Percentiles rank a stretch among this genome's conserved stretches.
Conservation (phyloP, 2,888 invertebrate genomes). For the Octonoba sinensis region DNA sequence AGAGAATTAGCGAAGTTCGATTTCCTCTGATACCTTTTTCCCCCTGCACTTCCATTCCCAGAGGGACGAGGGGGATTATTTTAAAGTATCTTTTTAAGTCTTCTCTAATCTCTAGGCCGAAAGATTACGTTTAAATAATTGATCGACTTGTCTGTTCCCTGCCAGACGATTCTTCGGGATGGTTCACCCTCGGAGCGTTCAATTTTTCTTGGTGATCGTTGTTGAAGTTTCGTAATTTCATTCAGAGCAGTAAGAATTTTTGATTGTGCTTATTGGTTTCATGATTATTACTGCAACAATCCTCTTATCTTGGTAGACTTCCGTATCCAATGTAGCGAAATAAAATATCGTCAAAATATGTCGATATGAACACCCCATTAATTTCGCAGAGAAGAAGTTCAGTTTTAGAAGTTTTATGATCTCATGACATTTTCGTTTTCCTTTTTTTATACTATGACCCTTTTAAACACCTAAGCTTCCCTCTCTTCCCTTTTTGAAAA, state of each 20-base stretch:
- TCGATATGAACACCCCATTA: no score
- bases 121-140: constrained; percentile 59
- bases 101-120: constrained; percentile 53
- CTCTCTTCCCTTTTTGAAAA: no score
- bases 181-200: no score
- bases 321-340: background rate
- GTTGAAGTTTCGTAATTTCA: no score
- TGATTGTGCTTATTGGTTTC: no score
- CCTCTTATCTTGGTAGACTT: background rate
- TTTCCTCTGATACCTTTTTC: constrained; percentile 8
- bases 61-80: constrained; percentile 50
- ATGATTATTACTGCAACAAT: background rate
- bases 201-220: no score
- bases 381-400: no score
- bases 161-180: background rate
- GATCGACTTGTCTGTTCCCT: constrained; percentile 9
- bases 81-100: constrained; percentile 65
- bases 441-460: no score
- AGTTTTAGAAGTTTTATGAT: no score
- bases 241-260: no score
- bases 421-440: no score
- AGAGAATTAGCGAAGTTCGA: background rate
- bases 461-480: no score
- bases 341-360: background rate
- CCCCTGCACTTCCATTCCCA: background rate